These are phyloP conservation scores for Pseudomyrmex gracilis DNA, from an alignment of 1,140 invertebrate genomes.

Conservation along the genomic window DNA sequence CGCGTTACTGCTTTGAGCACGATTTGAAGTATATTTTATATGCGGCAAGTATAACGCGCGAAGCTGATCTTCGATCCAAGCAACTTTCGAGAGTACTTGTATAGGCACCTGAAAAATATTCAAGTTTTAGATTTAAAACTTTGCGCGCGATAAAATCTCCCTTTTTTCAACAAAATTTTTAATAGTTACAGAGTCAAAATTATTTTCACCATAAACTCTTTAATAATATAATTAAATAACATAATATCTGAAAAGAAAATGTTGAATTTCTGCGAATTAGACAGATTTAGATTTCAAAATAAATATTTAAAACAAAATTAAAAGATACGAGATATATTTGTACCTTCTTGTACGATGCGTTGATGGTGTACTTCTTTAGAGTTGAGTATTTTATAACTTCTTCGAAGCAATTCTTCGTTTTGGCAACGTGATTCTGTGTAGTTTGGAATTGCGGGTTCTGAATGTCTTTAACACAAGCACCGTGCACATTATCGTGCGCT, in stretches of 20 bases:
- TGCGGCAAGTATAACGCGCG: slow-evolving; percentile 43
- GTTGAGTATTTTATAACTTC: slow-evolving; percentile 70
- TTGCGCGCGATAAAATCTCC: not conserved
- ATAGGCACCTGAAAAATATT: slow-evolving; percentile 62
- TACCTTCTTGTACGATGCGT: slow-evolving; percentile 72
- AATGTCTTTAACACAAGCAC: slow-evolving; percentile 67
- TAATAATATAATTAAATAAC: not conserved
- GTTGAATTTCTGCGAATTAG: too few relatives aligned
- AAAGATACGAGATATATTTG: not conserved
- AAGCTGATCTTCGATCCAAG: slow-evolving; percentile 56
- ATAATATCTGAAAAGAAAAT: not conserved
- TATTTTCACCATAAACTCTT: not conserved
- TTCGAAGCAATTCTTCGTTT: slow-evolving; percentile 72
- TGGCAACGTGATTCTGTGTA: slow-evolving; percentile 63
- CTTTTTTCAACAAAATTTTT: too few relatives aligned
- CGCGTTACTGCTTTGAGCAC: slow-evolving; percentile 62
- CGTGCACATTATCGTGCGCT: slow-evolving; percentile 40
- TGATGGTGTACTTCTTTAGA: slow-evolving; percentile 72
- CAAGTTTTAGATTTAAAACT: too few relatives aligned
- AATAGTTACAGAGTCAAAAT: not conserved
- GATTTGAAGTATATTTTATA: slow-evolving; percentile 62
- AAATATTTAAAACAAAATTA: not conserved
- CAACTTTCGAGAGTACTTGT: slow-evolving; percentile 2
- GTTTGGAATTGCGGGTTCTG: slow-evolving; percentile 66
- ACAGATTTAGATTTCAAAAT: not conserved